phyloP scores from a whole-genome alignment of 2,113 vertebrate species.

The Aegypius monachus region DNA sequence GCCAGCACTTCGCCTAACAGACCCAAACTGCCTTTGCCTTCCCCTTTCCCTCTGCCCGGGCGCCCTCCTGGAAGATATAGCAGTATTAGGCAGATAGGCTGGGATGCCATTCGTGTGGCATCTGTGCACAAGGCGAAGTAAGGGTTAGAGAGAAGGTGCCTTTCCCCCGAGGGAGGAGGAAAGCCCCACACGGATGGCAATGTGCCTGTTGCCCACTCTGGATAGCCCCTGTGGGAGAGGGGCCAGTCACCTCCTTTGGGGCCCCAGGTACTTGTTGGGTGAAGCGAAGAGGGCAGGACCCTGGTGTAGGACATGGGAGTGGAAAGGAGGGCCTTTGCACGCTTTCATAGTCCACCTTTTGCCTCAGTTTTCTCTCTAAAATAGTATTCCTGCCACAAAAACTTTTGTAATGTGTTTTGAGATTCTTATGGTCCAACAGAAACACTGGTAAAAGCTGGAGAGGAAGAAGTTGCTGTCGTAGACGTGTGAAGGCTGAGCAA shows the following conservation, averaged over 20 bases:
- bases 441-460: background rate
- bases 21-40: background rate
- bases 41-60: background rate
- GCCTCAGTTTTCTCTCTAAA: background rate
- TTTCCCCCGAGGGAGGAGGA: background rate
- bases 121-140: background rate
- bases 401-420: background rate
- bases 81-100: background rate
- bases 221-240: background rate
- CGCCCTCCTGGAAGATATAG: background rate
- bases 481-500: background rate
- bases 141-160: background rate
- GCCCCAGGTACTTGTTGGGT: background rate
- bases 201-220: accelerated
- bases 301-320: background rate
- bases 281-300: background rate
- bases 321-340: background rate
- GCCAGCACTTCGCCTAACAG: background rate
- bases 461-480: background rate
- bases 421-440: background rate
- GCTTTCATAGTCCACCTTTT: background rate
- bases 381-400: background rate
- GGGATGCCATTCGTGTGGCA: background rate
- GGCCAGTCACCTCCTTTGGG: background rate
- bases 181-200: accelerated